Conservation (phyloP, 2,888 invertebrate genomes). For the Polydrusus cervinus region DNA sequence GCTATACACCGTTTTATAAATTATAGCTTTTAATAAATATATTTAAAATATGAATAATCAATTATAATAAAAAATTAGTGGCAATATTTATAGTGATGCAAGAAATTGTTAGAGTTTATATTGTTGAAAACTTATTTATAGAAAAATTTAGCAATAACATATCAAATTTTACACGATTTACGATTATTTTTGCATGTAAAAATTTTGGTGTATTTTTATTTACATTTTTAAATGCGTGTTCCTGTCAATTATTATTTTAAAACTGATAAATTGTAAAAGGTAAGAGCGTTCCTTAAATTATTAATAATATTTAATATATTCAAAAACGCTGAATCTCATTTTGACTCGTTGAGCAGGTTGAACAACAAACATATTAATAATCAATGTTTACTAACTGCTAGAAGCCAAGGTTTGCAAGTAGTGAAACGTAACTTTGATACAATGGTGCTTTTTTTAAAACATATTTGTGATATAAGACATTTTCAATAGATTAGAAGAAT, state of each 20-base stretch:
- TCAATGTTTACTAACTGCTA: too few relatives aligned
- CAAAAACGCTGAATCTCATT: too few relatives aligned
- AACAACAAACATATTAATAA: too few relatives aligned
- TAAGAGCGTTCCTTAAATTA: background rate
- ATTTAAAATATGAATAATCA: conserved; percentile 9
- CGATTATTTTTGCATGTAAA: conserved; percentile 11
- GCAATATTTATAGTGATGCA: conserved; percentile 50
- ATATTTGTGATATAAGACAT: too few relatives aligned
- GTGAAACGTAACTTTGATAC: too few relatives aligned
- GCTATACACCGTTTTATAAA: background rate
- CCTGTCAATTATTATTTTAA: conserved; percentile 7
- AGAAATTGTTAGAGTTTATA: conserved; percentile 47
- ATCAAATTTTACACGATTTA: conserved; percentile 41
- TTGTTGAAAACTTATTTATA: conserved; percentile 39
- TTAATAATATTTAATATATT: too few relatives aligned
- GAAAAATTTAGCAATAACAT: conserved; percentile 50
- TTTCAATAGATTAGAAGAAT: too few relatives aligned
- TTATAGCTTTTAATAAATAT: conserved; percentile 6
- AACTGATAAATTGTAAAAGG: background rate
- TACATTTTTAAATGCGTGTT: background rate
- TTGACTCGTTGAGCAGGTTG: too few relatives aligned
- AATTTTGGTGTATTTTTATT: conserved; percentile 20
- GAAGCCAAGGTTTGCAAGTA: too few relatives aligned
- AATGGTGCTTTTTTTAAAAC: too few relatives aligned
- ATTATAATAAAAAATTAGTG: conserved; percentile 30